Evolutionary conservation across 2,797 vertebrate species (phyloP), one percentile per base, ranked within the genome.

Genomic region (Molossus alvarezi): DNA sequence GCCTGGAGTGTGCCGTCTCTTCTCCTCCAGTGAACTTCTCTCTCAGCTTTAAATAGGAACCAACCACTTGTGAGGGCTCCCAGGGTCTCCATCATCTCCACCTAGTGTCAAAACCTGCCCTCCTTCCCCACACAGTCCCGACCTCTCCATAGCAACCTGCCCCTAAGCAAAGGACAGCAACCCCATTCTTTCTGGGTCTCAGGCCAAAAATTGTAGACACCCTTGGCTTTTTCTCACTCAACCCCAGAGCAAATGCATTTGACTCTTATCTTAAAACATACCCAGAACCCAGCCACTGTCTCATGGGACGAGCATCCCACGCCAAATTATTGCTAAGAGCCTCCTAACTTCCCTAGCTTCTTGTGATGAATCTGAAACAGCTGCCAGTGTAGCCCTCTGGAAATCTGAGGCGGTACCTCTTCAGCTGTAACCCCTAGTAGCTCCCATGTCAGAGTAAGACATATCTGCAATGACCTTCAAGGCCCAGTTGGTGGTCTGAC

Each of bases 401-500:
- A 55, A 57, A 17, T 21, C 11, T 0, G 41, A 57, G 62, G 33
- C 20, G 10, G 0, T 1, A 18, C 27, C 20, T 5, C 20, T n/a
- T 29, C 37, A 29, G 21, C 5, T 18, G 0, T 5, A 37, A 10
- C 6, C 9, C 9, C 75, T 12, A 6, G 11, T 1, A 14, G n/a
- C 33, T 53, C 57, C 29, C 8, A 8, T 0, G 45, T 55, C 57
- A 17, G 82, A 37, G 48, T 0, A 13, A 6, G 51, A 33, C 9
- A 5, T 0, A 12, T 11, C 0, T 11, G 11, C 25, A 60, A 37
- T 8, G 11, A 60, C n/a, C 5, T 4, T 0, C 5, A 2, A 60
- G 60, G 41, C 60, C 21, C 2, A 14, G 13, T 0, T 10, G n/a
- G 53, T 9, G 2, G 2, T 23, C 15, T 53, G 11, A 29, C 5